Base-by-base conservation (phyloP, 1,140 invertebrate species). In the Drosophila punjabiensis region DNA sequence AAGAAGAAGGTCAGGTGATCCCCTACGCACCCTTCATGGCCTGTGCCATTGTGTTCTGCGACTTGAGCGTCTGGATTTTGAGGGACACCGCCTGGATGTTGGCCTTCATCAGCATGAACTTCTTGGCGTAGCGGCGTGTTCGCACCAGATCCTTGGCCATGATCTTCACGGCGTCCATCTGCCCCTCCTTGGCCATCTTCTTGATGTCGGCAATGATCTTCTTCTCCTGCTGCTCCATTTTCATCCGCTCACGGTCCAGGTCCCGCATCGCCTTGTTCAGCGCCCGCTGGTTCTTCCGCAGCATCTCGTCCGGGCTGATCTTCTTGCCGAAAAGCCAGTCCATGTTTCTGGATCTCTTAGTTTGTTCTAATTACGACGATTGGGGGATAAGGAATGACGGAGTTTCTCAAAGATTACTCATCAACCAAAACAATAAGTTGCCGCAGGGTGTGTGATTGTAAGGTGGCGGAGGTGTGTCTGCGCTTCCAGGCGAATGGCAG, bases 141-240 rank as follows among this genome's bases (percentile, higher is more conserved):
- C 99, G 95, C 1, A 99, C 99, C 68, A 99, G 94, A 95, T 99
- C 99, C 94, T 99, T 99, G 2, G 99, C 99, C 99, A 99, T 99
- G 79, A 99, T 99, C 95, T 99, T 99, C 0, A 99, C 99, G 62
- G 99, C 98, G 95, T 99, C 99, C 99, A 99, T 99, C 95, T 99
- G 99, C 45, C 98, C 98, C 93, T 99, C 97, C 93, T 99, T 99
- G 4, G 99, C 99, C 94, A 99, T 96, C 94, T 99, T 99, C 93
- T 99, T 99, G 69, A 99, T 99, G 93, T 99, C 99, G 6, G 95
- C 95, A 74, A 99, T 99, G 45, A 99, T 96, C 94, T 99, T 99
- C 93, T 99, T 99, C 93, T 99, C 99, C 92, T 99, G 98, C 79
- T 98, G 97, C 93, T 99, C 99, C 98, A 99, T 99, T 92, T 98